phyloP scores from a whole-genome alignment of 1,140 invertebrate species.

The Drosophila truncata region DNA sequence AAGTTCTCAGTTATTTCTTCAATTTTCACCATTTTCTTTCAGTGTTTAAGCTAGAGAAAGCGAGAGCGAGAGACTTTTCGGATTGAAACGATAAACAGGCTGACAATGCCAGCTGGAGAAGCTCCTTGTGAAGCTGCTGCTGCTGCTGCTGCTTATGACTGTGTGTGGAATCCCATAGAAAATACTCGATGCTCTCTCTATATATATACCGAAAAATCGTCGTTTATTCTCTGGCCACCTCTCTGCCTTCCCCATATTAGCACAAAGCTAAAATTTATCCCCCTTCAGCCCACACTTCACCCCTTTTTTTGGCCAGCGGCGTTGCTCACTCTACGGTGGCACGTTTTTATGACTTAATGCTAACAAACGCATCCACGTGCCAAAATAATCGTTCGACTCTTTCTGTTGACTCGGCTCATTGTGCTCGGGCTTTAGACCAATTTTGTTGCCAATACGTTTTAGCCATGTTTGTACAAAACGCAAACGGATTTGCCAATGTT shows the following conservation, averaged over 20 bases:
- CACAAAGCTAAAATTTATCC: not conserved
- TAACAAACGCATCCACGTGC: slow-evolving; percentile 82
- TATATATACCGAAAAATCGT: slow-evolving; percentile 31
- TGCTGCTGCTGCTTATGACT: slow-evolving; percentile 33
- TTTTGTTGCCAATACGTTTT: slow-evolving; percentile 82
- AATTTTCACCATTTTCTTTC: not conserved
- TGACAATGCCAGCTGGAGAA: slow-evolving; percentile 64
- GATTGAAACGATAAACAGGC: slow-evolving; percentile 74
- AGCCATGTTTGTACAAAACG: slow-evolving; percentile 83
- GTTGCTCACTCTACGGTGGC: slow-evolving; percentile 31
- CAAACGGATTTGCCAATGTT: slow-evolving; percentile 83
- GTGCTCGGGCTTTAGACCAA: slow-evolving; percentile 56
- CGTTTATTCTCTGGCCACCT: slow-evolving; percentile 16
- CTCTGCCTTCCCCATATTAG: not conserved
- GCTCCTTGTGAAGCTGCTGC: slow-evolving; percentile 28
- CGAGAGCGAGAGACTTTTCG: slow-evolving; percentile 55
- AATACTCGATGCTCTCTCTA: slow-evolving; percentile 35
- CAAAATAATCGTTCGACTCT: slow-evolving; percentile 80
- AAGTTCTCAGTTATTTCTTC: not conserved
- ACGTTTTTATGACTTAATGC: slow-evolving; percentile 84
- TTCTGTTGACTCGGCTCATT: slow-evolving; percentile 78
- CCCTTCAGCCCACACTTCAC: slow-evolving; percentile 15
- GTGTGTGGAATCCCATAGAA: slow-evolving; percentile 17
- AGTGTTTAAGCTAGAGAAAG: slow-evolving; percentile 14
- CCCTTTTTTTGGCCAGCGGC: slow-evolving; percentile 16